Percentiles rank a stretch among this genome's conserved stretches.
Evolutionary conservation across 2,113 vertebrate genomes (phyloP).

Genomic region (Mungos mungo): DNA sequence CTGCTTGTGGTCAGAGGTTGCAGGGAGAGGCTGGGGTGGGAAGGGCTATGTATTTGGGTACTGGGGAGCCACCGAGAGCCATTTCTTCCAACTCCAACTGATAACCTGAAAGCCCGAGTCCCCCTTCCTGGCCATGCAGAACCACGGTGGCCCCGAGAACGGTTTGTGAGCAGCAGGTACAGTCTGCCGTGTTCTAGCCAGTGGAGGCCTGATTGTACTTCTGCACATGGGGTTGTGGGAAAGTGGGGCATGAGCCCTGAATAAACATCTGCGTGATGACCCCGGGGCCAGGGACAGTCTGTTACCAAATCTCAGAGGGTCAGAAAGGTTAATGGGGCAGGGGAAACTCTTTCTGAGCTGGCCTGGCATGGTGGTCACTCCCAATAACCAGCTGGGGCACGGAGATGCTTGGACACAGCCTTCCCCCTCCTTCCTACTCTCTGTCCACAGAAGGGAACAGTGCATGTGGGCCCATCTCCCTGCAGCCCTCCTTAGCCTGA

Average conservation of each 20-base stretch:
- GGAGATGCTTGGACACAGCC: background rate
- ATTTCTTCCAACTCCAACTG: background rate
- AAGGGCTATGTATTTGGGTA: background rate
- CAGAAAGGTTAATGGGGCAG: background rate
- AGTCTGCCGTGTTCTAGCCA: background rate
- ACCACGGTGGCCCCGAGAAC: accelerated
- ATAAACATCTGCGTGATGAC: background rate
- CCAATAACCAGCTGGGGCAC: background rate
- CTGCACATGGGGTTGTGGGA: accelerated
- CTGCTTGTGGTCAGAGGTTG: background rate
- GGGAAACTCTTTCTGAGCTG: background rate
- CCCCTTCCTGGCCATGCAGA: background rate
- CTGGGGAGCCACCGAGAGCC: background rate
- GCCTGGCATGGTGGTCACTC: background rate
- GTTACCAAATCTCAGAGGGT: background rate
- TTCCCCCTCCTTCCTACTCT: background rate
- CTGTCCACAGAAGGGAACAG: accelerated
- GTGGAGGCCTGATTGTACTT: background rate
- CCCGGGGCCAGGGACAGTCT: background rate
- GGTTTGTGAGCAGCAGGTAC: background rate
- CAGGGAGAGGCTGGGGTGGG: background rate
- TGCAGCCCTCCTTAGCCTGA: background rate
- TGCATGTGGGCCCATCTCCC: background rate
- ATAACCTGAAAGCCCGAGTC: background rate
- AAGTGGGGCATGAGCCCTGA: background rate